phyloP scores from a whole-genome alignment of 1,140 invertebrate species.

The Papilio dardanus region DNA sequence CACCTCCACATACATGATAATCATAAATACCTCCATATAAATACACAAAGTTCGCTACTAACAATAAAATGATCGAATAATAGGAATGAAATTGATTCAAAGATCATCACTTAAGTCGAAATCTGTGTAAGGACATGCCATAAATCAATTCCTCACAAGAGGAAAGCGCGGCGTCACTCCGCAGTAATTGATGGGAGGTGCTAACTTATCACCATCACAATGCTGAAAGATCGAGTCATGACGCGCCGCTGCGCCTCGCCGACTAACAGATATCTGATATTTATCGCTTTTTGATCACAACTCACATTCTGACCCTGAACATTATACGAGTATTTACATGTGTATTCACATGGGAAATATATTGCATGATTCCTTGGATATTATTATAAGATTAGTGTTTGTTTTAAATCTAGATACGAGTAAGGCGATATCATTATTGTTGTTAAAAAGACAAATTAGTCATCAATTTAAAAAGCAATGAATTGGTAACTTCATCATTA shows the following conservation, averaged over 20 bases:
- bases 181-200: neutral
- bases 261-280: slow-evolving; percentile 5
- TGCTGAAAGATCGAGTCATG: slow-evolving; percentile 1
- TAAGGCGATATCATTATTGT: neutral
- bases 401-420: too few relatives aligned
- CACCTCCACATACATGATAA: neutral
- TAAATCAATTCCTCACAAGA: slow-evolving; percentile 23
- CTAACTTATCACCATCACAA: slow-evolving; percentile 20
- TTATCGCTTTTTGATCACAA: neutral
- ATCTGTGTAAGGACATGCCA: slow-evolving; percentile 3
- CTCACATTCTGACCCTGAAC: neutral
- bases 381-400: neutral
- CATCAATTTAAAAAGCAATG: too few relatives aligned
- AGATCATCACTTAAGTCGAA: slow-evolving; percentile 18
- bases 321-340: neutral
- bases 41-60: neutral
- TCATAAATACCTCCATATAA: neutral
- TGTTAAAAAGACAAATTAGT: neutral
- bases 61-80: neutral
- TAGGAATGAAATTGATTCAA: slow-evolving; percentile 8
- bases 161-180: neutral
- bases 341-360: neutral
- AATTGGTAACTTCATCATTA: too few relatives aligned
- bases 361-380: neutral
- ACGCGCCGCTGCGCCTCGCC: neutral